These are phyloP conservation scores for Paratrypauchen microcephalus DNA, from an alignment of 2,797 vertebrate genomes.

Conservation along the genomic window DNA sequence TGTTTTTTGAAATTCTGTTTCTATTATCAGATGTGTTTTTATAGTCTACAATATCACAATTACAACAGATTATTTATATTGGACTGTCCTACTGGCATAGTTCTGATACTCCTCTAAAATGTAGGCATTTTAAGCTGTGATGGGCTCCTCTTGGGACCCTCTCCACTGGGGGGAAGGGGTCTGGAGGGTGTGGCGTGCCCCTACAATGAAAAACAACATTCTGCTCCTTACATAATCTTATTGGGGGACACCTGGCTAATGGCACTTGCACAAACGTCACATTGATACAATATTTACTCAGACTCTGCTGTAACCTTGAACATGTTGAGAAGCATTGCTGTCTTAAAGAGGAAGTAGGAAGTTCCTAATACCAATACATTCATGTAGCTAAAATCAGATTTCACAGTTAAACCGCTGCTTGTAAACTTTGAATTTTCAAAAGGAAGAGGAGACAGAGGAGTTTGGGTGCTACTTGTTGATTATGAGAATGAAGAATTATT, in stretches of 20 bases:
- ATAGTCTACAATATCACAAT: neutral
- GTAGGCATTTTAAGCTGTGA: constrained; percentile 34
- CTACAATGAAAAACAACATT: constrained; percentile 48
- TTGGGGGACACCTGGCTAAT: constrained; percentile 50
- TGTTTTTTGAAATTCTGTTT: too few relatives aligned
- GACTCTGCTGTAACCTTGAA: constrained; percentile 38
- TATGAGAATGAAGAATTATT: too few relatives aligned
- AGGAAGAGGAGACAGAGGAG: neutral
- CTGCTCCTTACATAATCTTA: constrained; percentile 45
- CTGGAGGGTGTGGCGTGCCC: constrained; percentile 37
- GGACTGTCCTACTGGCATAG: neutral
- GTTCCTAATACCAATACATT: neutral
- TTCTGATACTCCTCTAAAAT: constrained; percentile 26
- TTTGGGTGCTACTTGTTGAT: too few relatives aligned
- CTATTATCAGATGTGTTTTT: neutral
- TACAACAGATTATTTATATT: neutral
- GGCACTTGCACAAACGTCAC: constrained; percentile 57
- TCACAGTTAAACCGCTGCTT: neutral
- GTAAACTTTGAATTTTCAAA: neutral
- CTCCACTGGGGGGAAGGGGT: constrained; percentile 41
- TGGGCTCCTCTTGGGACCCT: constrained; percentile 43
- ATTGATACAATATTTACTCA: constrained; percentile 60
- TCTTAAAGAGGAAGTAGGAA: neutral
- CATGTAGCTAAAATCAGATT: neutral
- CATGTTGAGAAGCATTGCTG: constrained; percentile 18